phyloP scores from a whole-genome alignment of 64 coral and sea anemone species.

The Porites australiensis region DNA sequence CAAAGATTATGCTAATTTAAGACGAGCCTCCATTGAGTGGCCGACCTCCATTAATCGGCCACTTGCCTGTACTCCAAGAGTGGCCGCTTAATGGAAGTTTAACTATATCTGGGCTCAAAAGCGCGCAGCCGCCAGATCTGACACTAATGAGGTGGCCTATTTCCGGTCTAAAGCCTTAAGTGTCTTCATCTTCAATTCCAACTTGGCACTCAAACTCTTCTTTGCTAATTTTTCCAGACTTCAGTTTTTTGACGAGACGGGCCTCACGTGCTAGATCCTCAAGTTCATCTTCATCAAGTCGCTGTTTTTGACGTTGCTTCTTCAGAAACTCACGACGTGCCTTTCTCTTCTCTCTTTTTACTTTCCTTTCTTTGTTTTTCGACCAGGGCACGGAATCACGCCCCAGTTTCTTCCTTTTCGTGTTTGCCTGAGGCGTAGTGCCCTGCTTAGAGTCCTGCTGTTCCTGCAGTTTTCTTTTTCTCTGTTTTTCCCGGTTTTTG shows the following conservation, averaged over 20 bases:
- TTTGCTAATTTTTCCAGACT: slow-evolving; percentile 87
- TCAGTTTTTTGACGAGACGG: slow-evolving; percentile 92
- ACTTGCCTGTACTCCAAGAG: too few relatives aligned
- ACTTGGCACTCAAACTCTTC: slow-evolving; percentile 66
- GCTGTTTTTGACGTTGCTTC: slow-evolving; percentile 61
- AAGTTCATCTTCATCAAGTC: slow-evolving; percentile 81
- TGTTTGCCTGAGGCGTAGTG: not conserved
- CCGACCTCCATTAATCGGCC: too few relatives aligned
- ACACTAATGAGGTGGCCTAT: too few relatives aligned
- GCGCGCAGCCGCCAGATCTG: too few relatives aligned
- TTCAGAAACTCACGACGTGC: slow-evolving; percentile 57
- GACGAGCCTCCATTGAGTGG: too few relatives aligned
- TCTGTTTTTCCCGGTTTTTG: slow-evolving; percentile 91
- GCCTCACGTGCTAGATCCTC: slow-evolving; percentile 85
- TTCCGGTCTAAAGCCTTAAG: not conserved
- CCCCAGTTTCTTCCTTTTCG: slow-evolving; percentile 54
- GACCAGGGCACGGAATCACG: slow-evolving; percentile 79
- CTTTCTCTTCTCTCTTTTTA: slow-evolving; percentile 77
- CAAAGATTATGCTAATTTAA: too few relatives aligned
- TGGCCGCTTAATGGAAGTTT: too few relatives aligned
- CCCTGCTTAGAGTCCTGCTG: not conserved
- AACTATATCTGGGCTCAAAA: too few relatives aligned
- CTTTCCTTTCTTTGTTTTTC: slow-evolving; percentile 79
- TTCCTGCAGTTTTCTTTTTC: slow-evolving; percentile 61
- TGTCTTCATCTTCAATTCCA: slow-evolving; percentile 21